These are phyloP conservation scores for Lontra canadensis DNA, from an alignment of 2,113 vertebrate genomes.

Conservation along the genomic window DNA sequence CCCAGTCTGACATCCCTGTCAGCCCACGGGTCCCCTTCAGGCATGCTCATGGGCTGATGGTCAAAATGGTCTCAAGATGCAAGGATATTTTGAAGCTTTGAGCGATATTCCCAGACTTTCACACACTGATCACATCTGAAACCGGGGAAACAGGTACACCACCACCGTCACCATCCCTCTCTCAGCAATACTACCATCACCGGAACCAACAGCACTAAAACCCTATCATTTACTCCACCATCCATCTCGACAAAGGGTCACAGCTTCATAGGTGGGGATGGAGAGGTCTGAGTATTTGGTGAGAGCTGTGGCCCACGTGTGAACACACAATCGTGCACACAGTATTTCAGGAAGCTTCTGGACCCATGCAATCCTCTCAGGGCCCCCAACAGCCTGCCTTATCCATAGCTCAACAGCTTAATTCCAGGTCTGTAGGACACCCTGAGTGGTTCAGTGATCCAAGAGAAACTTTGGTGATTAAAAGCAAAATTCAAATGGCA, in stretches of 20 bases:
- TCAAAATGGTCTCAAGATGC: neutral
- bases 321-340: neutral
- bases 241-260: neutral
- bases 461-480: neutral
- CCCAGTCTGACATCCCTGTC: neutral
- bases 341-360: neutral
- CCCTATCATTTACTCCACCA: neutral
- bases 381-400: neutral
- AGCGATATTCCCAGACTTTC: neutral
- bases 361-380: neutral
- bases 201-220: neutral
- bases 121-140: neutral
- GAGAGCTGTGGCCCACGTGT: neutral
- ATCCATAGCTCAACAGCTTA: neutral
- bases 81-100: neutral
- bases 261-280: neutral
- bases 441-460: neutral
- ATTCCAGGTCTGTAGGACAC: neutral
- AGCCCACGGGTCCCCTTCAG: no score
- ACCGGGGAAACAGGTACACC: neutral
- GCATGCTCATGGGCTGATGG: neutral
- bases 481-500: constrained; percentile 1
- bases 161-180: neutral
- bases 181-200: neutral
- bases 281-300: neutral